A percentile compares a stretch with the other conserved stretches of the same genome.
Conservation (phyloP, 2,888 invertebrate genomes). For the Nephrotoma guestfalica region DNA sequence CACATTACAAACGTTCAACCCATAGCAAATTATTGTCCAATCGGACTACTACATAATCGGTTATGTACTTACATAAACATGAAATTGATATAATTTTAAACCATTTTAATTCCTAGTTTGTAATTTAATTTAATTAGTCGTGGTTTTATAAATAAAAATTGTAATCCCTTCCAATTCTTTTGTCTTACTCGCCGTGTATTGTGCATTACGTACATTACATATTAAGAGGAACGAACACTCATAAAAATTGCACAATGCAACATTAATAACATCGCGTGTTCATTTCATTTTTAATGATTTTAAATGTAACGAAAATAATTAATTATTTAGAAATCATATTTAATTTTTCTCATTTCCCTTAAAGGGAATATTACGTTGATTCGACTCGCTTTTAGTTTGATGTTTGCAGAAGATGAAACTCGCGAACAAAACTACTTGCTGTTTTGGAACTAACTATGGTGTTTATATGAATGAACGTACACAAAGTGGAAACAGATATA, state of each 20-base stretch:
- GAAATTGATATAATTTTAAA: not conserved
- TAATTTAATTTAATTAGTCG: not conserved
- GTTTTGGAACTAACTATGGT: not conserved
- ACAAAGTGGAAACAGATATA: not conserved
- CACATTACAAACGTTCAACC: not conserved
- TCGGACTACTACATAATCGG: not conserved
- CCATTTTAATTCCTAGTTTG: not conserved
- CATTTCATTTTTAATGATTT: not conserved
- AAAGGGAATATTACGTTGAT: not conserved
- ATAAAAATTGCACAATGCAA: not conserved
- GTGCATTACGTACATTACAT: not conserved
- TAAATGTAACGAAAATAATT: not conserved
- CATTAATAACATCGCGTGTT: not conserved
- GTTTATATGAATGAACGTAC: not conserved
- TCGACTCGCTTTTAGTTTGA: not conserved
- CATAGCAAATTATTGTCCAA: not conserved
- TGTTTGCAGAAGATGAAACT: not conserved
- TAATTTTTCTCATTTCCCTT: not conserved
- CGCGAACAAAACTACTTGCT: not conserved
- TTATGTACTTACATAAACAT: not conserved
- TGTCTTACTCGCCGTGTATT: not conserved
- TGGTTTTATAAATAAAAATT: not conserved
- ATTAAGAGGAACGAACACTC: not conserved
- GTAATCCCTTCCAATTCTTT: not conserved
- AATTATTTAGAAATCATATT: not conserved